A percentile compares a stretch with the other conserved stretches of the same genome.
phyloP scores from a whole-genome alignment of 35 echinoderm and acorn worm species.

The Apostichopus parvimensis region DNA sequence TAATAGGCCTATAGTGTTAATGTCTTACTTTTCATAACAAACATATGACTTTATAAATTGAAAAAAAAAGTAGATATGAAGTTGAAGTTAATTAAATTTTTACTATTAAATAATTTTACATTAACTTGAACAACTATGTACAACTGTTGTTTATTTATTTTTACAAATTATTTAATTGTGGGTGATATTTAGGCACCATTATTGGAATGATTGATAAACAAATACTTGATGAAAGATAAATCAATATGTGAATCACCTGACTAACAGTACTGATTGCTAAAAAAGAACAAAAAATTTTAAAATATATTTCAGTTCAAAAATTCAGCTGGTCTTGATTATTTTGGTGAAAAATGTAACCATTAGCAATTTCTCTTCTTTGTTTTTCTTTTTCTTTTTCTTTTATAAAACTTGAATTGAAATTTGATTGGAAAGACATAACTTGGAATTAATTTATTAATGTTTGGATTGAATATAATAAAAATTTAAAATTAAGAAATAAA shows the following conservation, averaged over 20 bases:
- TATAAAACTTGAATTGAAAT: background rate
- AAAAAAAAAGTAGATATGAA: too few relatives aligned
- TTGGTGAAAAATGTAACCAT: background rate
- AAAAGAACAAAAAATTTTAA: background rate
- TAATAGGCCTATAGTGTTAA: too few relatives aligned
- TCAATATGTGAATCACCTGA: background rate
- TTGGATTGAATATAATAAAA: too few relatives aligned
- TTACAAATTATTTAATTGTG: too few relatives aligned
- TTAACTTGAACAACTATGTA: too few relatives aligned
- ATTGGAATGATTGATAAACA: constrained; percentile 2
- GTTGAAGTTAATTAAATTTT: too few relatives aligned
- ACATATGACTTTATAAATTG: too few relatives aligned
- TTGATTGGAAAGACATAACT: constrained; percentile 33
- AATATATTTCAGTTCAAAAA: constrained; percentile 5
- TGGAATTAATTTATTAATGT: constrained; percentile 5
- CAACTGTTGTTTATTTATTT: too few relatives aligned
- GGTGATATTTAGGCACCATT: background rate
- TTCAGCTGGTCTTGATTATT: background rate
- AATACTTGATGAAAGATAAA: background rate
- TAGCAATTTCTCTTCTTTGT: background rate
- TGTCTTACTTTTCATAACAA: too few relatives aligned
- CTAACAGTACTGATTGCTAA: background rate
- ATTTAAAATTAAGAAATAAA: too few relatives aligned
- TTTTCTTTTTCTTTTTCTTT: background rate
- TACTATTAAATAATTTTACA: too few relatives aligned